Conservation (phyloP, 2,888 invertebrate genomes). For the Caenorhabditis angaria region DNA sequence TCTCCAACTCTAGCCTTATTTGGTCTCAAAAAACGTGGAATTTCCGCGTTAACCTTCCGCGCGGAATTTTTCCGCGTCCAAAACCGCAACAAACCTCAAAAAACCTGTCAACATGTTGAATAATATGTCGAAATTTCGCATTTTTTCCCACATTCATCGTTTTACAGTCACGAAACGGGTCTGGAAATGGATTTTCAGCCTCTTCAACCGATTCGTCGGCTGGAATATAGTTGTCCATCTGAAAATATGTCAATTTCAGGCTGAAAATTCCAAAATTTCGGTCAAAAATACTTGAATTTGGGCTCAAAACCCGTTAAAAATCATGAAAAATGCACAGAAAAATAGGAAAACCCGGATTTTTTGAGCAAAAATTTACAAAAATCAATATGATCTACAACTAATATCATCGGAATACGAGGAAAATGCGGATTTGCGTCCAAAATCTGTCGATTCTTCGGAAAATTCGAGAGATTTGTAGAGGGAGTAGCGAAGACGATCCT, state of each 20-base stretch:
- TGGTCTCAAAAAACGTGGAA: no score
- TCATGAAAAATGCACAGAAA: background rate
- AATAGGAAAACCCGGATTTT: background rate
- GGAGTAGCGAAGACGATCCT: constrained; percentile 22
- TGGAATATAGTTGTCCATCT: constrained; percentile 40
- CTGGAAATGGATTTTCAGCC: constrained; percentile 33
- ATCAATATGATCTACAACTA: constrained; percentile 39
- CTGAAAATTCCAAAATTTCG: background rate
- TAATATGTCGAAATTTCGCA: constrained; percentile 31
- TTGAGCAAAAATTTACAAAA: background rate
- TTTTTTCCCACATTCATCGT: constrained; percentile 36
- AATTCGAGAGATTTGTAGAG: constrained; percentile 30
- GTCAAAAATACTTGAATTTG: background rate
- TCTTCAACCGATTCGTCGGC: constrained; percentile 23
- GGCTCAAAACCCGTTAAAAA: background rate
- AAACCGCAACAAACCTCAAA: constrained; percentile 22
- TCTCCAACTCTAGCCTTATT: no score
- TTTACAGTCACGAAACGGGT: constrained; percentile 26
- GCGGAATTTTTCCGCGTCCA: no score
- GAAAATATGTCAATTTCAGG: background rate
- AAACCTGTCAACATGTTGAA: constrained; percentile 17
- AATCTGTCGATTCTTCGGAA: constrained; percentile 25
- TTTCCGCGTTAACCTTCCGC: no score
- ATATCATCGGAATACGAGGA: constrained; percentile 37
- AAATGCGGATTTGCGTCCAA: constrained; percentile 15